phyloP scores from a whole-genome alignment of 2,113 vertebrate genomes.

The Myotis davidii region DNA sequence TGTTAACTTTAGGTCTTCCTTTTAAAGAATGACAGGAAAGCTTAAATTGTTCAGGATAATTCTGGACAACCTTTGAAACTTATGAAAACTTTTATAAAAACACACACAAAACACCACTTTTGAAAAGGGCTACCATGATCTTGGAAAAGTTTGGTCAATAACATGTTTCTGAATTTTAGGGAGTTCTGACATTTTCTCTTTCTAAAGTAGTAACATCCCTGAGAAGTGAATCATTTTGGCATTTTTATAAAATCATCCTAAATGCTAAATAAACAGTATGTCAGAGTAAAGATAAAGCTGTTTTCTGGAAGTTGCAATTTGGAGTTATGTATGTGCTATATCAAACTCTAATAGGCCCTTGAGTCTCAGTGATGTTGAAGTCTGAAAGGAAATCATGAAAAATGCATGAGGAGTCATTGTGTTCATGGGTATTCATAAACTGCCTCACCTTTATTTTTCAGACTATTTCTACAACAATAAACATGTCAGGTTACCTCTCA shows the following conservation, averaged over 20 bases:
- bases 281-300: background rate
- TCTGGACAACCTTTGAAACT: constrained; percentile 55
- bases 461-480: background rate
- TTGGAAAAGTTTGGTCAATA: background rate
- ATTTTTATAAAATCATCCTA: background rate
- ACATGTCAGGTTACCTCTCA: background rate
- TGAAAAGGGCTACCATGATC: background rate
- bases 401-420: background rate
- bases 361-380: background rate
- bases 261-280: background rate
- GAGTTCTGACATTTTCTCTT: background rate
- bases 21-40: constrained; percentile 66
- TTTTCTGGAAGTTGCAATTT: background rate
- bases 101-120: background rate
- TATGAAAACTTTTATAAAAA: background rate
- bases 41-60: constrained; percentile 56
- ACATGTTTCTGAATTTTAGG: background rate
- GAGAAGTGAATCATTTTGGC: background rate
- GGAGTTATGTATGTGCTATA: background rate
- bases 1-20: constrained; percentile 57
- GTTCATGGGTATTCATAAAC: background rate
- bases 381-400: background rate
- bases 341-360: background rate
- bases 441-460: background rate
- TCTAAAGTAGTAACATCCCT: background rate